Percentiles rank a stretch among this genome's conserved stretches.
Evolutionary conservation across 2,888 invertebrate species (phyloP).

Genomic region (Scaptomyza flava): DNA sequence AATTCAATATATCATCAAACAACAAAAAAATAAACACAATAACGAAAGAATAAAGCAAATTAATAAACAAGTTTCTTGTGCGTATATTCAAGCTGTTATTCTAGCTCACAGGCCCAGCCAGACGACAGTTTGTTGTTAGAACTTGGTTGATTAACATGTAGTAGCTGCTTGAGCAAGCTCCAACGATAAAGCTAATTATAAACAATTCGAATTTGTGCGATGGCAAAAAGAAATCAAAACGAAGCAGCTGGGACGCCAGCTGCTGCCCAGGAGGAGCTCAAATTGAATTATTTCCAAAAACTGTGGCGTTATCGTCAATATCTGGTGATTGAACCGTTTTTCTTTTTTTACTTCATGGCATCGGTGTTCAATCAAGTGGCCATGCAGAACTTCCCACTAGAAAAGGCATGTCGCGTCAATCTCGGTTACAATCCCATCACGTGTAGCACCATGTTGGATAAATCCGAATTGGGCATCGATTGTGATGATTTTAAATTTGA

Average conservation of each 20-base stretch:
- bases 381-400: conserved; percentile 82
- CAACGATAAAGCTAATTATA: conserved; percentile 5
- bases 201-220: conserved; percentile 2
- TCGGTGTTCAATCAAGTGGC: conserved; percentile 82
- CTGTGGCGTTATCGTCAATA: conserved; percentile 81
- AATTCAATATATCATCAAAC: conserved; percentile 49
- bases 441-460: conserved; percentile 82
- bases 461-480: conserved; percentile 78
- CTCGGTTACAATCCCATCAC: conserved; percentile 78
- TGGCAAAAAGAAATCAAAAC: conserved; percentile 55
- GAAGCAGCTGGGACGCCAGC: conserved; percentile 11
- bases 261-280: conserved; percentile 44
- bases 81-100: conserved; percentile 60
- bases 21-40: conserved; percentile 25
- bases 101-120: conserved; percentile 17
- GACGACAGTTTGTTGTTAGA: conserved; percentile 68
- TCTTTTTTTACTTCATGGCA: conserved; percentile 83
- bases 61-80: conserved; percentile 75
- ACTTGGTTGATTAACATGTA: conserved; percentile 63
- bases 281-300: conserved; percentile 78
- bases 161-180: conserved; percentile 13
- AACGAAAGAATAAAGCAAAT: conserved; percentile 48
- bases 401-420: conserved; percentile 84
- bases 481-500: conserved; percentile 78
- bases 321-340: conserved; percentile 82